phyloP scores from a whole-genome alignment of 2,113 vertebrate genomes.

The Willisornis vidua region DNA sequence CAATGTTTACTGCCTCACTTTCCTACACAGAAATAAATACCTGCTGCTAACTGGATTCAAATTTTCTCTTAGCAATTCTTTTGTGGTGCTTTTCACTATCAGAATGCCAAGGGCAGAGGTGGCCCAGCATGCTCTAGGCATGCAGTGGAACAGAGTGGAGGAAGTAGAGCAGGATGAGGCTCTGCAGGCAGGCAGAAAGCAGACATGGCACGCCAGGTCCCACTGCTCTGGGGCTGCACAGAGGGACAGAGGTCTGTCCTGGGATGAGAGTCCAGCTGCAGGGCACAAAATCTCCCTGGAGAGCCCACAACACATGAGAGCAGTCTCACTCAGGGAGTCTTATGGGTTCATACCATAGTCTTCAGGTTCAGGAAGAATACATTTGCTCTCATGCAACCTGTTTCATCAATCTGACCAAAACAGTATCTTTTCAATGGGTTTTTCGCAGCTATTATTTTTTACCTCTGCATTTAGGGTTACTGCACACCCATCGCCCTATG shows the following conservation, averaged over 20 bases:
- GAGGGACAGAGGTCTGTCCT: not conserved
- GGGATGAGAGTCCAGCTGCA: not conserved
- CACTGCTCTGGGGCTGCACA: rapidly evolving
- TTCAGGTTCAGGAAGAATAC: not conserved
- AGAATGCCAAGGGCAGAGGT: not conserved
- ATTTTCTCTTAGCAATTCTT: too few species aligned
- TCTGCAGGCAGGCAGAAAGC: not conserved
- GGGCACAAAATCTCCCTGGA: not conserved
- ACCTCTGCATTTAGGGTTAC: too few species aligned
- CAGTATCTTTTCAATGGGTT: too few species aligned
- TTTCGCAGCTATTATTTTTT: too few species aligned
- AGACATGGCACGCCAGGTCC: rapidly evolving
- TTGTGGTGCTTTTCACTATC: too few species aligned
- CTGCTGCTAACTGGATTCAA: too few species aligned
- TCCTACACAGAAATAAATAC: too few species aligned
- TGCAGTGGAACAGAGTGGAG: rapidly evolving
- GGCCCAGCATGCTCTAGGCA: too few species aligned
- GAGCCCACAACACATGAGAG: rapidly evolving
- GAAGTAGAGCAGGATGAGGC: rapidly evolving
- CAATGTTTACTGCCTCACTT: too few species aligned
- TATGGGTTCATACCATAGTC: not conserved
- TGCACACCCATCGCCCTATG: too few species aligned
- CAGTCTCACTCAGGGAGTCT: not conserved
- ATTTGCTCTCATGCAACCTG: not conserved
- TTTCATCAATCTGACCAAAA: not conserved